Percentiles rank a stretch among this genome's conserved stretches.
Conservation (phyloP, 2,888 invertebrate genomes). For the Antheraea assamensis region DNA sequence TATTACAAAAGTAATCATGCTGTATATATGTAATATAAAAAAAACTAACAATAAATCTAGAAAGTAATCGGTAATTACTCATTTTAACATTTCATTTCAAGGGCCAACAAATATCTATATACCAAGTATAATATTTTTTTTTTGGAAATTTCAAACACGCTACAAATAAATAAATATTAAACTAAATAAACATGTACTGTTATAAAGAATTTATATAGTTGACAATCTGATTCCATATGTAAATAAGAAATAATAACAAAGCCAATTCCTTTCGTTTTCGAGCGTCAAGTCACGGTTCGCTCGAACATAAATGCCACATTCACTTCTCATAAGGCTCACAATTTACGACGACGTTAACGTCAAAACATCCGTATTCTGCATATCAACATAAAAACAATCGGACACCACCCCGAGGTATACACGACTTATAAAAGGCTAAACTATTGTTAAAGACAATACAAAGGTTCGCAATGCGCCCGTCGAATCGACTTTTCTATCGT, state of each 20-base stretch:
- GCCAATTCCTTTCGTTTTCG: constrained; percentile 23
- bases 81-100: neutral
- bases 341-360: neutral
- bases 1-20: no score
- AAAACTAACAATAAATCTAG: neutral
- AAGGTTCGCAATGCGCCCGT: constrained; percentile 39
- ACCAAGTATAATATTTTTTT: neutral
- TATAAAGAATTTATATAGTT: neutral
- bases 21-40: neutral
- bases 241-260: constrained; percentile 4
- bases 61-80: neutral
- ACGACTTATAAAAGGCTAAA: constrained; percentile 63
- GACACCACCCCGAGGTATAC: constrained; percentile 73
- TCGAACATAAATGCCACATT: constrained; percentile 17
- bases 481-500: constrained; percentile 25
- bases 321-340: constrained; percentile 13
- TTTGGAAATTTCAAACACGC: neutral
- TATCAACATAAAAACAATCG: constrained; percentile 58
- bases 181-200: neutral
- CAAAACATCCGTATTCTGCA: constrained; percentile 2
- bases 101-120: neutral
- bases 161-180: no score
- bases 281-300: constrained; percentile 23
- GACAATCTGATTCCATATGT: neutral
- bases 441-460: constrained; percentile 67